phyloP scores from a whole-genome alignment of 2,797 vertebrate genomes.

The Melanotaenia boesemani region DNA sequence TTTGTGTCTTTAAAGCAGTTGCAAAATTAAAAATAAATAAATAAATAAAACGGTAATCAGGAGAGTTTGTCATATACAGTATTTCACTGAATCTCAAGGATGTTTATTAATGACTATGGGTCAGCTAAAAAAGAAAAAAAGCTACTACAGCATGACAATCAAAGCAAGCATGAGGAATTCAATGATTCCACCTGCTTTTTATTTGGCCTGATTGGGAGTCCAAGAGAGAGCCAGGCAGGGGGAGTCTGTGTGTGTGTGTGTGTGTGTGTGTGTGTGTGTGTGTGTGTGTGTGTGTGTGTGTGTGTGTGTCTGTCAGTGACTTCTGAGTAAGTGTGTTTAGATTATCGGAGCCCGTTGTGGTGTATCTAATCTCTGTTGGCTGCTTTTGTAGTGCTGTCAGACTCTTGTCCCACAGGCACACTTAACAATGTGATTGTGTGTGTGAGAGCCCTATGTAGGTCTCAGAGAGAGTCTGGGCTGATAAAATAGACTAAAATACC shows the following conservation, averaged over 20 bases:
- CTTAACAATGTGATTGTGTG: conserved; percentile 49
- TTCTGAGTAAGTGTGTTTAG: conserved; percentile 61
- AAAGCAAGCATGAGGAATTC: conserved; percentile 44
- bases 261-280: conserved; percentile 55
- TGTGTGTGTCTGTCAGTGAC: conserved; percentile 58
- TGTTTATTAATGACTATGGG: conserved; percentile 27
- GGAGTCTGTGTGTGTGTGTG: conserved; percentile 12
- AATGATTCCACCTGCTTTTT: conserved; percentile 61
- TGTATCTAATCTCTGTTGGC: conserved; percentile 88
- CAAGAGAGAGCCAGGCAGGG: conserved; percentile 14
- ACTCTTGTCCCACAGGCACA: conserved; percentile 65
- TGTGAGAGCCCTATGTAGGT: conserved; percentile 37
- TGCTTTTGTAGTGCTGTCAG: conserved; percentile 78
- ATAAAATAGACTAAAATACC: conserved; percentile 54
- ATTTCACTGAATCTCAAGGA: conserved; percentile 21
- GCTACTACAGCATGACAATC: conserved; percentile 22
- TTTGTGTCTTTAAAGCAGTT: conserved; percentile 7
- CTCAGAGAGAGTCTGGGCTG: conserved; percentile 45
- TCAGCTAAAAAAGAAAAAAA: conserved; percentile 32
- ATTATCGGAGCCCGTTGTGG: conserved; percentile 71
- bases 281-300: too few relatives aligned
- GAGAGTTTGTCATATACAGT: conserved; percentile 8
- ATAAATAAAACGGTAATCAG: not conserved
- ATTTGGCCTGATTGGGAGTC: conserved; percentile 48
- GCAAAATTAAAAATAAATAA: conserved; percentile 21